These are phyloP conservation scores for Ceratotherium simum DNA, from an alignment of 2,113 vertebrate genomes.

Conservation along the genomic window DNA sequence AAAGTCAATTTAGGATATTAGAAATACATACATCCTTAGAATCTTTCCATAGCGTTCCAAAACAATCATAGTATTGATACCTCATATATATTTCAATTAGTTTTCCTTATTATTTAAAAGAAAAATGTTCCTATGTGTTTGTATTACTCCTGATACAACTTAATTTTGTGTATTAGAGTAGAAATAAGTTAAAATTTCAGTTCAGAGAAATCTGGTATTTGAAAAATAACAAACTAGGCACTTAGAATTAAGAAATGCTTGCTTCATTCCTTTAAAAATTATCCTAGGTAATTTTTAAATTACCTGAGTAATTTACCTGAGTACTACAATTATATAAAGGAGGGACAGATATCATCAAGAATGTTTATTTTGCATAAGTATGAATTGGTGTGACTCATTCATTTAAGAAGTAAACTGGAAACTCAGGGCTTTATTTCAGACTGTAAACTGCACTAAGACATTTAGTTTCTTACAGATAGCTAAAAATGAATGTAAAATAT, in stretches of 20 bases:
- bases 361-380: not conserved
- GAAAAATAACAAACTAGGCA: not conserved
- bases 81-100: not conserved
- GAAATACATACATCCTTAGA: not conserved
- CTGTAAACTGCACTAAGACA: not conserved
- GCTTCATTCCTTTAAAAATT: not conserved
- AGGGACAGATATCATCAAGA: not conserved
- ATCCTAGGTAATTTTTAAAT: not conserved
- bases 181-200: not conserved
- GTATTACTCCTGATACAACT: not conserved
- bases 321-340: not conserved
- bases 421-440: not conserved
- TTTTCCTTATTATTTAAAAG: not conserved
- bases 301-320: not conserved
- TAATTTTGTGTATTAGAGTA: not conserved
- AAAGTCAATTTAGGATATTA: not conserved
- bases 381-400: not conserved
- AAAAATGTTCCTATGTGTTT: not conserved
- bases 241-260: not conserved
- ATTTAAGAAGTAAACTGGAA: not conserved
- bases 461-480: not conserved
- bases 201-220: not conserved
- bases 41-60: not conserved
- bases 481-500: not conserved
- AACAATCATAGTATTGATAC: not conserved